phyloP scores from a whole-genome alignment of 2,888 invertebrate genomes.

The Acrocera orbiculus region DNA sequence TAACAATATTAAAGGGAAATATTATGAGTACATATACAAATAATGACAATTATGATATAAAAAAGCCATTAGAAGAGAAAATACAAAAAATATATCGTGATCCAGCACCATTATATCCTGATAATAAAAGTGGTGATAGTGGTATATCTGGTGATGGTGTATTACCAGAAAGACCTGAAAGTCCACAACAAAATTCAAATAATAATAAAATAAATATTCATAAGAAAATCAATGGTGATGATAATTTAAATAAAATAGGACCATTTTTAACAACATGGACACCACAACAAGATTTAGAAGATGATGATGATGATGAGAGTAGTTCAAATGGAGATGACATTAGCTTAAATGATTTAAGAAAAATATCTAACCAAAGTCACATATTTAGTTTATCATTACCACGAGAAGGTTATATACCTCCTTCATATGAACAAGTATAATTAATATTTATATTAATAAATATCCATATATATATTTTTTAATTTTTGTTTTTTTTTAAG shows the following conservation, averaged over 20 bases:
- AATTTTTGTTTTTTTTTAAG: conserved; percentile 8
- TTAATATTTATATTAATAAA: too few species aligned
- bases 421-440: conserved; percentile 14
- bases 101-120: conserved; percentile 30
- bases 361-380: conserved; percentile 33
- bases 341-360: conserved; percentile 1
- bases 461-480: too few species aligned
- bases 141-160: conserved; percentile 64
- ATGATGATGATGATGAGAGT: conserved; percentile 23
- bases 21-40: too few species aligned
- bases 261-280: conserved; percentile 45
- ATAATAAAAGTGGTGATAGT: conserved; percentile 67
- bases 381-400: conserved; percentile 63
- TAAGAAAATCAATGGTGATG: background rate
- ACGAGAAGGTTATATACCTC: conserved; percentile 38
- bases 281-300: conserved; percentile 70
- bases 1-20: background rate
- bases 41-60: background rate
- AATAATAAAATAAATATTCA: background rate
- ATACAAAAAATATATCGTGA: conserved; percentile 37
- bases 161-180: conserved; percentile 26
- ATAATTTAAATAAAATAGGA: conserved; percentile 7
- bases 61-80: conserved; percentile 31
- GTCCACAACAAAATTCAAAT: conserved; percentile 5
- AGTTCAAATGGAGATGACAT: conserved; percentile 8